A percentile compares a stretch with the other conserved stretches of the same genome.
These are phyloP conservation scores for Hypocryptadius cinnamomeus DNA, from an alignment of 2,113 vertebrate genomes.

Conservation along the genomic window DNA sequence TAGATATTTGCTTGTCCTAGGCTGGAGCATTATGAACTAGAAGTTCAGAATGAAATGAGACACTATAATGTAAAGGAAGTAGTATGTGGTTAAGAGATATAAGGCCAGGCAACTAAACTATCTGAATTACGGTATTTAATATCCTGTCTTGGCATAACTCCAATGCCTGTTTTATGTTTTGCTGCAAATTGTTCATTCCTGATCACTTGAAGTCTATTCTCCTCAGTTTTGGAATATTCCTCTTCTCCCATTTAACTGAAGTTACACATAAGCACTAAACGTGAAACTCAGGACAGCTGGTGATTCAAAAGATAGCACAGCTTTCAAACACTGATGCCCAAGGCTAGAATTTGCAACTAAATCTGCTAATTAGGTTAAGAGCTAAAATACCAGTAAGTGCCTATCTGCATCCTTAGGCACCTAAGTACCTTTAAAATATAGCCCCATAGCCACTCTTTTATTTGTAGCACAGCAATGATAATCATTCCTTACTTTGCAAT, in stretches of 20 bases:
- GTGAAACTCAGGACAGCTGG: neutral
- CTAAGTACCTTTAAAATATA: neutral
- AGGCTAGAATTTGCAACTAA: conserved; percentile 36
- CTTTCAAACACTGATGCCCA: conserved; percentile 13
- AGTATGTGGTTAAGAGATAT: neutral
- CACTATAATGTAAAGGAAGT: neutral
- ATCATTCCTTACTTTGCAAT: neutral
- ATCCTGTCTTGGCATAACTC: neutral
- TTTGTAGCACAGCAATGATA: neutral
- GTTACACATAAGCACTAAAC: neutral
- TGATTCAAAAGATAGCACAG: neutral
- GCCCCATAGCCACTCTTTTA: neutral
- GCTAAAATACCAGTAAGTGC: conserved; percentile 12
- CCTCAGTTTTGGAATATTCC: neutral
- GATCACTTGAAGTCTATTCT: neutral
- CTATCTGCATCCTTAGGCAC: neutral
- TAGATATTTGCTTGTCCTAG: neutral
- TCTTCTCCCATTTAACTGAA: neutral
- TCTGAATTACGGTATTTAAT: neutral
- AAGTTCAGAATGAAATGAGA: neutral
- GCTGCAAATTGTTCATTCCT: neutral
- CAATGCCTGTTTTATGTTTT: neutral
- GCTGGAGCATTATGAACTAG: neutral
- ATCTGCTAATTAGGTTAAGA: conserved; percentile 21
- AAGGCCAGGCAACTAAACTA: neutral